Evolutionary conservation across 2,888 invertebrate genomes (phyloP).

Genomic region (Macrosoma leucophasiata): DNA sequence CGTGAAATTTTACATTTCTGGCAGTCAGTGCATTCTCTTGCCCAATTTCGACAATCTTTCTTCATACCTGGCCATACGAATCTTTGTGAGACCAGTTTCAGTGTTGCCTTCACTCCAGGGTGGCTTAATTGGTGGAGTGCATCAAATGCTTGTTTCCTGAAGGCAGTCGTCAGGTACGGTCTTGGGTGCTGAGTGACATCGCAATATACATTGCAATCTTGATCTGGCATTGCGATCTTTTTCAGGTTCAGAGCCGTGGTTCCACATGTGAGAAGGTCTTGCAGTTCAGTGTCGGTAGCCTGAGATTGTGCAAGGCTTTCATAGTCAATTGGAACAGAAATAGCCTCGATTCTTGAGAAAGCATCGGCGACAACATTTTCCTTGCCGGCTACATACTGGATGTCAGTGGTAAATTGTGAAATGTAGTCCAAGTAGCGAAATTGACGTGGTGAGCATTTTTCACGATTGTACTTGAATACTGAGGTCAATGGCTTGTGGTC

Average conservation of each 20-base stretch:
- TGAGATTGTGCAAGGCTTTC: slow-evolving; percentile 5
- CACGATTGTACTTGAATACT: not conserved
- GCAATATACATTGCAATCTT: too few relatives aligned
- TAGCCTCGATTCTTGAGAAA: slow-evolving; percentile 22
- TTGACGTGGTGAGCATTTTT: slow-evolving; percentile 1
- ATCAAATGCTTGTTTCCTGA: too few relatives aligned
- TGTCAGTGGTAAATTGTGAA: slow-evolving; percentile 7
- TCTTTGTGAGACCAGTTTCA: slow-evolving; percentile 11
- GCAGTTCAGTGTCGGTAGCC: too few relatives aligned
- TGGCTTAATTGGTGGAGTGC: too few relatives aligned
- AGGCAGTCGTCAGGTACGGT: too few relatives aligned
- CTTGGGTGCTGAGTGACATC: too few relatives aligned
- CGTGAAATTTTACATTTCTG: not conserved
- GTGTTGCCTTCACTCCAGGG: too few relatives aligned
- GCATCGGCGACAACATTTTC: slow-evolving; percentile 4
- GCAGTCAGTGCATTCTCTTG: slow-evolving; percentile 2
- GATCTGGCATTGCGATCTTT: too few relatives aligned
- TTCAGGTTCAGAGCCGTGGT: too few relatives aligned
- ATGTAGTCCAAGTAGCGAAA: slow-evolving; percentile 5
- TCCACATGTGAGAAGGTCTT: too few relatives aligned
- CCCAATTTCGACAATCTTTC: slow-evolving; percentile 7
- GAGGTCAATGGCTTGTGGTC: not conserved
- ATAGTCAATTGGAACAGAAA: slow-evolving; percentile 7
- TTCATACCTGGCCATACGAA: slow-evolving; percentile 16
- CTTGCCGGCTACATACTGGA: slow-evolving; percentile 2